A percentile compares a stretch with the other conserved stretches of the same genome.
phyloP scores from a whole-genome alignment of 2,113 vertebrate genomes.

The Scartelaos histophorus region DNA sequence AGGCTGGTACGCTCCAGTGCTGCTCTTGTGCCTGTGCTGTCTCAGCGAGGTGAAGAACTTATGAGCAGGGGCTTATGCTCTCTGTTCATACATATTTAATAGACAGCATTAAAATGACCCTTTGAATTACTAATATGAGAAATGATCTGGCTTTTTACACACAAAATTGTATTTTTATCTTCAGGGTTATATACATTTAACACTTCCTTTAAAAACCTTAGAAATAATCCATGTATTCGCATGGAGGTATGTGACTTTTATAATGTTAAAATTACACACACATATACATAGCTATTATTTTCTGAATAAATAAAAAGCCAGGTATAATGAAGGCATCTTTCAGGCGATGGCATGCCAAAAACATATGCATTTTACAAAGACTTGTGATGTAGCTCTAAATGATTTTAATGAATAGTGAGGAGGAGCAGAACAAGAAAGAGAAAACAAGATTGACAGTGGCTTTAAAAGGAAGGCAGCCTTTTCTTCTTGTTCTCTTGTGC shows the following conservation, averaged over 20 bases:
- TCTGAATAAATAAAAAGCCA: conserved; percentile 49
- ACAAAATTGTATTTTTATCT: conserved; percentile 22
- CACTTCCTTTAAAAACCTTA: not conserved
- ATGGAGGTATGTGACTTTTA: conserved; percentile 32
- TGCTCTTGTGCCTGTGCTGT: conserved; percentile 76
- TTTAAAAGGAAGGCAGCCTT: conserved; percentile 73
- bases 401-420: conserved; percentile 77
- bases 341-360: conserved; percentile 69
- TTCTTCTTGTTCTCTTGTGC: conserved; percentile 68
- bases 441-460: conserved; percentile 74
- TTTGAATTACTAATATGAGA: conserved; percentile 64
- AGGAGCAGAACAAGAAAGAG: conserved; percentile 69
- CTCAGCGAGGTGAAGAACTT: conserved; percentile 77
- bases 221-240: conserved; percentile 19
- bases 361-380: conserved; percentile 70
- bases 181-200: conserved; percentile 6
- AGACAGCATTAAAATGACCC: conserved; percentile 61
- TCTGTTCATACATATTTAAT: conserved; percentile 81
- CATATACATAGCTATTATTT: conserved; percentile 53
- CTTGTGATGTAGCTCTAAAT: conserved; percentile 75
- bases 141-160: conserved; percentile 32
- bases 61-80: conserved; percentile 62
- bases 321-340: conserved; percentile 69
- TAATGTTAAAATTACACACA: conserved; percentile 38
- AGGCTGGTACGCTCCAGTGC: conserved; percentile 68